Conservation (phyloP, 2,797 vertebrate species). For the Lacerta agilis region DNA sequence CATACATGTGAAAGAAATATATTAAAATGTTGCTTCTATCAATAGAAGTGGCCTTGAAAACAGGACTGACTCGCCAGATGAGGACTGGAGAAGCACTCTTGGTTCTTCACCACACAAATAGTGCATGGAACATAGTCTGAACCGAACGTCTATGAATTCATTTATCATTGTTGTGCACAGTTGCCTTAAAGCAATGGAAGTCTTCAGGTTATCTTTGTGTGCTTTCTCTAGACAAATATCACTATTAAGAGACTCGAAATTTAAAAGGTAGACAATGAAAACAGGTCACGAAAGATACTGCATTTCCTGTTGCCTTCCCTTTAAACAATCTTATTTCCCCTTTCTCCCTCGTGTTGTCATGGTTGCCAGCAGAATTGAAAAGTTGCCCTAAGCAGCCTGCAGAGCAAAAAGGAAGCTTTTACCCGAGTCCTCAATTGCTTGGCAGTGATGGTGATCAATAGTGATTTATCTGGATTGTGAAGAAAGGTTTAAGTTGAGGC, state of each 20-base stretch:
- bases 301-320: background rate
- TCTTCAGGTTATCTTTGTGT: background rate
- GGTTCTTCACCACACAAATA: background rate
- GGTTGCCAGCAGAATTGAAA: conserved; percentile 16
- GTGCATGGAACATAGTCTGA: background rate
- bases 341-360: background rate
- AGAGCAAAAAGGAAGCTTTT: conserved; percentile 2
- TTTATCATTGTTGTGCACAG: background rate
- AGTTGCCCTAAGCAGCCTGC: conserved; percentile 21
- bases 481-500: background rate
- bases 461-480: conserved; percentile 2
- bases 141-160: background rate
- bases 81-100: background rate
- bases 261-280: conserved; percentile 19
- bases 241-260: conserved; percentile 18
- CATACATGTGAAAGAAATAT: no score
- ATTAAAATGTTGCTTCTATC: no score
- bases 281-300: background rate
- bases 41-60: no score
- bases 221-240: background rate
- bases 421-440: conserved; percentile 4
- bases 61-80: no score
- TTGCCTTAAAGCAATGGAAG: background rate
- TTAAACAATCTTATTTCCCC: conserved; percentile 15
- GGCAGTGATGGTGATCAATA: conserved; percentile 1